Percentiles rank a stretch among this genome's conserved stretches.
These are phyloP conservation scores for Morphnarchus princeps DNA, from an alignment of 2,113 vertebrate species.

Conservation along the genomic window DNA sequence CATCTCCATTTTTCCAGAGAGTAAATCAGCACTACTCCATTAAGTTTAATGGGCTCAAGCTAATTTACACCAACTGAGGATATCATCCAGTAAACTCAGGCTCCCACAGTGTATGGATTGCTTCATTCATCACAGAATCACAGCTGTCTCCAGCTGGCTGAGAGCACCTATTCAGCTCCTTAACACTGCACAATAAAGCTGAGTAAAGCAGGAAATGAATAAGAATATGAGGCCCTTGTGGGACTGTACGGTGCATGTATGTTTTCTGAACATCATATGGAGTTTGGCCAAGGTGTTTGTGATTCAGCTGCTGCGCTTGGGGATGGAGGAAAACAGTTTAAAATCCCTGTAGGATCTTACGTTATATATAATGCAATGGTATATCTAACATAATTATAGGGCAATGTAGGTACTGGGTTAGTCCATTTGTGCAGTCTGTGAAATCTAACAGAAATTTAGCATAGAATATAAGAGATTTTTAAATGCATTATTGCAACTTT, in stretches of 20 bases:
- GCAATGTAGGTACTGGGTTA: background rate
- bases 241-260: background rate
- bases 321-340: background rate
- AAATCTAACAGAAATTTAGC: background rate
- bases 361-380: background rate
- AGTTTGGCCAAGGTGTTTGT: background rate
- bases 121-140: background rate
- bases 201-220: background rate
- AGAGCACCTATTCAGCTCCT: background rate
- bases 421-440: background rate
- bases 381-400: background rate
- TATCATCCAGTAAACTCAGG: background rate
- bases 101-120: background rate
- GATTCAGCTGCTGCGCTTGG: background rate
- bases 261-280: background rate
- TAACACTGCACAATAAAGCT: background rate
- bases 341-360: background rate
- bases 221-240: background rate
- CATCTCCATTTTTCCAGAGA: background rate
- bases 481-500: background rate
- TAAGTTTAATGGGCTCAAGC: background rate
- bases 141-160: background rate
- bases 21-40: background rate
- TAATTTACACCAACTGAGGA: background rate
- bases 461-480: background rate